Evolutionary conservation across 2,113 vertebrate genomes (phyloP).

Genomic region (Dasyurus viverrinus): DNA sequence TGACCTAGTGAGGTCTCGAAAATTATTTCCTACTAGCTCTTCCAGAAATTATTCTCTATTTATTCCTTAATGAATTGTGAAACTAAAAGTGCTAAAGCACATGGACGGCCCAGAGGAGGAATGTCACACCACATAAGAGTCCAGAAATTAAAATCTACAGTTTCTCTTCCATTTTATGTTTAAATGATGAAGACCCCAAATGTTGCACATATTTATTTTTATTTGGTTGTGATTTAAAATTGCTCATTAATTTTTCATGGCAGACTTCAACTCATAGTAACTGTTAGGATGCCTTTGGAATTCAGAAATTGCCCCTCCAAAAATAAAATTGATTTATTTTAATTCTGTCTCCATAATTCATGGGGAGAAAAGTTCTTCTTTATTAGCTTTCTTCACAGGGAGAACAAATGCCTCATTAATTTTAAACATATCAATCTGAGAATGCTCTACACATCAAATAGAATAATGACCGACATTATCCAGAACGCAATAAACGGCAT

Average conservation of each 20-base stretch:
- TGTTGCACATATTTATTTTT: conserved; percentile 29
- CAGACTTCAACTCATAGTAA: conserved; percentile 48
- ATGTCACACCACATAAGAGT: neutral
- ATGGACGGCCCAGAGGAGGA: neutral
- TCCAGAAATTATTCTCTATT: neutral
- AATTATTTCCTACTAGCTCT: conserved; percentile 23
- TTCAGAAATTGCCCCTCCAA: conserved; percentile 65
- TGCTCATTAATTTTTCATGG: conserved; percentile 48
- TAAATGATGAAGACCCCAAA: neutral
- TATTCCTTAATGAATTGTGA: neutral
- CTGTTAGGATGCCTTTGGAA: conserved; percentile 45
- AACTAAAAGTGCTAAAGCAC: neutral
- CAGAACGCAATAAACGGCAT: conserved; percentile 70
- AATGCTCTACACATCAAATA: conserved; percentile 74
- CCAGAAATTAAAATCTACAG: conserved; percentile 6
- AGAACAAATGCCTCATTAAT: conserved; percentile 80
- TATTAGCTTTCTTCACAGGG: conserved; percentile 73
- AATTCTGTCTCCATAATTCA: conserved; percentile 76
- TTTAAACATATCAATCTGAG: conserved; percentile 80
- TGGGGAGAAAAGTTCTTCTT: conserved; percentile 55
- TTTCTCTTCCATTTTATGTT: neutral
- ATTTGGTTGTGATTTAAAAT: conserved; percentile 39
- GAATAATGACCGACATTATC: conserved; percentile 82
- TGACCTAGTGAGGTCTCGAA: conserved; percentile 11
- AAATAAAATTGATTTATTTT: conserved; percentile 77